Conservation (phyloP, 2,888 invertebrate species). For the Rhingia rostrata region DNA sequence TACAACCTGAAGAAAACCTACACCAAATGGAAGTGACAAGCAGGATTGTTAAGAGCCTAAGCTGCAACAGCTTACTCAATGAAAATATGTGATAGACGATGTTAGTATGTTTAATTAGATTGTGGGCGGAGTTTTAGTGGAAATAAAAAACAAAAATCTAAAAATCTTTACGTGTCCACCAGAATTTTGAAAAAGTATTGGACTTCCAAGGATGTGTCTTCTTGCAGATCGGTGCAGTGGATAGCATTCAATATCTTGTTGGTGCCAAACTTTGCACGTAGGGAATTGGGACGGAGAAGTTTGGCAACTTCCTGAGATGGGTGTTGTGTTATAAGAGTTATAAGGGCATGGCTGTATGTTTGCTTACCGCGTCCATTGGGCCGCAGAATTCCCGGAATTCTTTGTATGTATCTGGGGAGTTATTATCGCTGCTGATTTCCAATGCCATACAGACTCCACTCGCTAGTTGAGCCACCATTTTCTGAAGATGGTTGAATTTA, state of each 20-base stretch:
- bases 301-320: constrained; percentile 90
- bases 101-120: constrained; percentile 20
- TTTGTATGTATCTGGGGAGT: constrained; percentile 85
- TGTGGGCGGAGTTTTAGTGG: constrained; percentile 28
- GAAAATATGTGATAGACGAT: constrained; percentile 54
- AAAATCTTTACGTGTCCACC: constrained; percentile 36
- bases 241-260: constrained; percentile 93
- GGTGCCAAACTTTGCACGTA: constrained; percentile 92
- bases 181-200: constrained; percentile 92
- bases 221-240: constrained; percentile 96
- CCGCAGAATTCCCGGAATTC: constrained; percentile 93
- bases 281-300: constrained; percentile 91
- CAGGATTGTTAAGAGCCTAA: constrained; percentile 41
- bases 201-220: constrained; percentile 92
- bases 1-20: constrained; percentile 8
- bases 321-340: constrained; percentile 2
- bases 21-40: background rate
- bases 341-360: background rate
- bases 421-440: constrained; percentile 89
- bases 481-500: constrained; percentile 82
- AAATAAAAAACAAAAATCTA: constrained; percentile 26
- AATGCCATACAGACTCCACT: constrained; percentile 94
- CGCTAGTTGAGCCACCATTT: constrained; percentile 92
- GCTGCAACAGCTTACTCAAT: constrained; percentile 45
- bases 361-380: constrained; percentile 93